Percentiles rank a stretch among this genome's conserved stretches.
phyloP scores from a whole-genome alignment of 2,888 invertebrate genomes.

The Drosophila anomelani region DNA sequence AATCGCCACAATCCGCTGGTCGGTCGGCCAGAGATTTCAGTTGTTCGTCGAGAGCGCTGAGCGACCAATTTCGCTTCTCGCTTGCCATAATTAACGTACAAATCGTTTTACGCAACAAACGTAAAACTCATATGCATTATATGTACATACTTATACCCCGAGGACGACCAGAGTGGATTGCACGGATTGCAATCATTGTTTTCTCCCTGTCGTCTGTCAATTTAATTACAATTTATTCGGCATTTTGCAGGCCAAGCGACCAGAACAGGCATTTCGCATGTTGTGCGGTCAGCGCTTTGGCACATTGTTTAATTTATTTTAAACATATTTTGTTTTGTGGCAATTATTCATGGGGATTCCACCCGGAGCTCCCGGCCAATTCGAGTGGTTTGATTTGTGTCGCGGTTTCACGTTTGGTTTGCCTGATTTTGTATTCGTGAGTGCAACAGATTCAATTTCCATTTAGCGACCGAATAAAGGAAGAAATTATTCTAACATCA shows the following conservation, averaged over 20 bases:
- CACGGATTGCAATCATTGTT: constrained; percentile 23
- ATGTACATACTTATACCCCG: background rate
- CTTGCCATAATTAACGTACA: constrained; percentile 67
- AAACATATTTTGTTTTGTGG: constrained; percentile 63
- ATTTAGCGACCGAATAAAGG: constrained; percentile 20
- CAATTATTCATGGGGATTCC: constrained; percentile 51
- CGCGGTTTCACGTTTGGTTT: constrained; percentile 45
- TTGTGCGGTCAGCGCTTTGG: constrained; percentile 62
- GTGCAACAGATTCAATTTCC: constrained; percentile 33
- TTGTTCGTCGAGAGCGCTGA: constrained; percentile 13
- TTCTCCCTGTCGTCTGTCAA: constrained; percentile 58
- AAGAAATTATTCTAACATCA: constrained; percentile 14
- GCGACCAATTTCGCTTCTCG: constrained; percentile 16
- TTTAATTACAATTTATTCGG: constrained; percentile 75
- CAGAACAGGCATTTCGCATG: constrained; percentile 51
- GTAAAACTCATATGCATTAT: constrained; percentile 25
- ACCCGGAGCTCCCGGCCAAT: background rate
- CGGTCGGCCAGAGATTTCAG: constrained; percentile 62
- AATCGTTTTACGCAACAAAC: constrained; percentile 50
- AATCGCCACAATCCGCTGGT: constrained; percentile 62
- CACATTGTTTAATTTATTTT: constrained; percentile 74
- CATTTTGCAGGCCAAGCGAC: constrained; percentile 39
- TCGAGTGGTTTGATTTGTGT: constrained; percentile 50
- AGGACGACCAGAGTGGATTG: constrained; percentile 15
- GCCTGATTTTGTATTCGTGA: constrained; percentile 34